A percentile compares a stretch with the other conserved stretches of the same genome.
Evolutionary conservation across 2,113 vertebrate genomes (phyloP).

Genomic region (Xerus inauris): DNA sequence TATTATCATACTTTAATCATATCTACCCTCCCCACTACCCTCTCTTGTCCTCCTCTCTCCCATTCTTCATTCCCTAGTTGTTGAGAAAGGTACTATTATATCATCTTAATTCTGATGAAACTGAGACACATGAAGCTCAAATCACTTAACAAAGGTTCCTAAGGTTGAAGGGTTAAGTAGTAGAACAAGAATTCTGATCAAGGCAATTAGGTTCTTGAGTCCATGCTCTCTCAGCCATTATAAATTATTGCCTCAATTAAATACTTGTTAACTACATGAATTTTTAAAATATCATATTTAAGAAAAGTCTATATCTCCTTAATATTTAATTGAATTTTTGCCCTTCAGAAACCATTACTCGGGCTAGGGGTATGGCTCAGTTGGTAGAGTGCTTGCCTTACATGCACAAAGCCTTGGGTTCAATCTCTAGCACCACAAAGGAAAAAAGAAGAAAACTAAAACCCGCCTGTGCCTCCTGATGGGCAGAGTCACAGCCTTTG

Average conservation of each 20-base stretch:
- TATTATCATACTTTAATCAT: too few relatives aligned
- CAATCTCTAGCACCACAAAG: too few relatives aligned
- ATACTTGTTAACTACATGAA: not conserved
- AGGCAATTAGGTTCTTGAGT: too few relatives aligned
- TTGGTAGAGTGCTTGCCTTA: too few relatives aligned
- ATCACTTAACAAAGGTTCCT: not conserved
- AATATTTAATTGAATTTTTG: not conserved
- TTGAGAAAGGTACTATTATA: not conserved
- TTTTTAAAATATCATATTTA: not conserved
- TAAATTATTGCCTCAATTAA: not conserved
- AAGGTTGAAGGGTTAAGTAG: not conserved
- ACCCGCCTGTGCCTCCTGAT: too few relatives aligned
- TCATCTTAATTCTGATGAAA: constrained; percentile 13
- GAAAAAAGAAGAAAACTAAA: too few relatives aligned
- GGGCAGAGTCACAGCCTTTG: too few relatives aligned
- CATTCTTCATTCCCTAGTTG: not conserved
- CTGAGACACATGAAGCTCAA: not conserved
- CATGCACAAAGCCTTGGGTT: too few relatives aligned
- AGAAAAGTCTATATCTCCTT: not conserved
- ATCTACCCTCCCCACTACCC: too few relatives aligned
- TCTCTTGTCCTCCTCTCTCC: too few relatives aligned
- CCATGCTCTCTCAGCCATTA: not conserved
- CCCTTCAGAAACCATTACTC: not conserved
- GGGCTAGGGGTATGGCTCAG: too few relatives aligned
- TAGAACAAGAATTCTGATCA: not conserved